These are phyloP conservation scores for Drosophila percnosoma DNA, from an alignment of 2,888 invertebrate genomes.

Conservation along the genomic window DNA sequence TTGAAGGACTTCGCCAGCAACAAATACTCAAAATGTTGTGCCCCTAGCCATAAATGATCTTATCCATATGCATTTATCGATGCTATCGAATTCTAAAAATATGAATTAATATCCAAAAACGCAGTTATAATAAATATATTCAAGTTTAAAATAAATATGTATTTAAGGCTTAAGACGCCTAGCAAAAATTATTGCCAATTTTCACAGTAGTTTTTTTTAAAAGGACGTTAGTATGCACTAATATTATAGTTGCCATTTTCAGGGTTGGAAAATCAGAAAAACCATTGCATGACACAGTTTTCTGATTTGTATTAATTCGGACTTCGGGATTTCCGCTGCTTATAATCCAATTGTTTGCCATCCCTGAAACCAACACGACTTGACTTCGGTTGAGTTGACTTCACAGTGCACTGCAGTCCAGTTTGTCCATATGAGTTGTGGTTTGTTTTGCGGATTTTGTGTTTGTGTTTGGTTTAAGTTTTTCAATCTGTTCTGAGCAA, in stretches of 20 bases:
- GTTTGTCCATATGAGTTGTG: conserved; percentile 14
- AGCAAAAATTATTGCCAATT: neutral
- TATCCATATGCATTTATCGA: neutral
- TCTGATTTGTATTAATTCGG: neutral
- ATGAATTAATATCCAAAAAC: neutral
- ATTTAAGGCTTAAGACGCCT: neutral
- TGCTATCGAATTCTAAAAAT: neutral
- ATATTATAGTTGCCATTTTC: neutral
- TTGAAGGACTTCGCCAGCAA: neutral
- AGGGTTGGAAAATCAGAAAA: neutral
- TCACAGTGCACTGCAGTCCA: conserved; percentile 14
- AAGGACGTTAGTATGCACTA: neutral
- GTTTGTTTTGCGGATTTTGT: conserved; percentile 40
- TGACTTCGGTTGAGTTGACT: neutral
- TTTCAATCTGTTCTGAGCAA: conserved; percentile 45
- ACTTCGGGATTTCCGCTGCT: neutral
- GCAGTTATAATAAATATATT: neutral
- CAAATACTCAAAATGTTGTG: neutral
- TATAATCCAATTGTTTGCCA: conserved; percentile 3
- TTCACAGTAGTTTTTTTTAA: neutral
- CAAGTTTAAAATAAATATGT: neutral
- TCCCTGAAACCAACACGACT: conserved; percentile 11
- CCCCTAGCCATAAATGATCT: neutral
- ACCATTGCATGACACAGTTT: neutral
- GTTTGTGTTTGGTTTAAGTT: conserved; percentile 48